Base-by-base conservation (phyloP, 2,113 vertebrate genomes). In the Thunnus thynnus region DNA sequence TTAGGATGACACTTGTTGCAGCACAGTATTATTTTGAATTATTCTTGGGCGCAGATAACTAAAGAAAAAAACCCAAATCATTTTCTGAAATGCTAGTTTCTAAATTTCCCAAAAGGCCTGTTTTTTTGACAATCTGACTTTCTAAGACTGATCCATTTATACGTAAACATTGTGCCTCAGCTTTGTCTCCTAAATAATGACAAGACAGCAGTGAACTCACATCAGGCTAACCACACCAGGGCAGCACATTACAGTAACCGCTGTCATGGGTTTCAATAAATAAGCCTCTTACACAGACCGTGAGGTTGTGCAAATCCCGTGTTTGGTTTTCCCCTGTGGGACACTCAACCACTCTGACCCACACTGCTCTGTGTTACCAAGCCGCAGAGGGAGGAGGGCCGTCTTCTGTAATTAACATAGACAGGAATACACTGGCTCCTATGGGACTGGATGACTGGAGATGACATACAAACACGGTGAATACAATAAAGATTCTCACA, bases 291-390 rank as follows among this genome's bases (percentile, higher is more conserved):
- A 52, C 65, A 64, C 64, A 44, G 63, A 84, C n/a, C 2, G 30
- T 17, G 58, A 61, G 63, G 78, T 80, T 80, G 82, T 70, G 64
- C 74, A 78, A 73, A 67, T 62, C 55, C 52, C 14, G 2, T 83
- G 85, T 85, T 86, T 84, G 74, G 74, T 89, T 90, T 85, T 72
- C 65, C 76, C 69, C 48, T 44, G 80, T 68, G 83, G 47, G 72
- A 83, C 30, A 3, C 56, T 68, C 16, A 30, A 52, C 64, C 18
- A 1, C 76, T 52, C 52, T 65, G 73, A 78, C 76, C 80, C 70
- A 62, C 64, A 56, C 65, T 20, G 70, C 25, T 58, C 48, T 46
- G 76, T 62, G 72, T 76, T 41, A 65, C 48, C 2, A 20, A 64
- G 20, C 78, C 58, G 3, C 70, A 76, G 56, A 72, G 66, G 70